These are phyloP conservation scores for Temnothorax curvispinosus DNA, from an alignment of 1,140 invertebrate genomes.

Conservation along the genomic window DNA sequence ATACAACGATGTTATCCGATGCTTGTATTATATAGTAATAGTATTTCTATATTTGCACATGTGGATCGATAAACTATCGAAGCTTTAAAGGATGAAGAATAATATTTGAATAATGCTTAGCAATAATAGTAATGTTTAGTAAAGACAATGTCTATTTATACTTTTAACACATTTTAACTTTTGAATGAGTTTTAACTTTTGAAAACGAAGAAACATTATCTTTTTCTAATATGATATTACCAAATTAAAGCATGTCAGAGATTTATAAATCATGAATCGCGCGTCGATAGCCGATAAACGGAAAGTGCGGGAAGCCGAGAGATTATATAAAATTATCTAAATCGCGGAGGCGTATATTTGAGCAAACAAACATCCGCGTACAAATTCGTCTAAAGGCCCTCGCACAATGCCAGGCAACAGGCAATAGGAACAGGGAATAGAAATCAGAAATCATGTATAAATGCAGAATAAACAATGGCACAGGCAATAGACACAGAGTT, in stretches of 20 bases:
- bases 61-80: slow-evolving; percentile 45
- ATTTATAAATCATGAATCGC: slow-evolving; percentile 19
- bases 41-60: slow-evolving; percentile 36
- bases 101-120: not conserved
- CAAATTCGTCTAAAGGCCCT: not conserved
- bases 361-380: slow-evolving; percentile 15
- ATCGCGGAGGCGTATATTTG: slow-evolving; percentile 28
- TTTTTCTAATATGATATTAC: not conserved
- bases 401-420: too few species aligned
- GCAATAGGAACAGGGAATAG: too few species aligned
- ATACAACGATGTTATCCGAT: slow-evolving; percentile 42
- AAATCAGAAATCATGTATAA: too few species aligned
- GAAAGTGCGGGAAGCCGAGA: not conserved
- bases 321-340: slow-evolving; percentile 71
- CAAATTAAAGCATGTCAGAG: slow-evolving; percentile 23
- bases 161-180: not conserved
- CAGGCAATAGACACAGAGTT: too few species aligned
- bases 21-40: slow-evolving; percentile 43
- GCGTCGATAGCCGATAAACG: not conserved
- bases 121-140: not conserved
- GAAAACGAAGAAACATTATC: too few species aligned
- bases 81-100: slow-evolving; percentile 1
- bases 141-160: not conserved
- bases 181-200: not conserved
- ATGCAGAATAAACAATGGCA: too few species aligned